Evolutionary conservation across 2,113 vertebrate species (phyloP).

Genomic region (Colaptes auratus): DNA sequence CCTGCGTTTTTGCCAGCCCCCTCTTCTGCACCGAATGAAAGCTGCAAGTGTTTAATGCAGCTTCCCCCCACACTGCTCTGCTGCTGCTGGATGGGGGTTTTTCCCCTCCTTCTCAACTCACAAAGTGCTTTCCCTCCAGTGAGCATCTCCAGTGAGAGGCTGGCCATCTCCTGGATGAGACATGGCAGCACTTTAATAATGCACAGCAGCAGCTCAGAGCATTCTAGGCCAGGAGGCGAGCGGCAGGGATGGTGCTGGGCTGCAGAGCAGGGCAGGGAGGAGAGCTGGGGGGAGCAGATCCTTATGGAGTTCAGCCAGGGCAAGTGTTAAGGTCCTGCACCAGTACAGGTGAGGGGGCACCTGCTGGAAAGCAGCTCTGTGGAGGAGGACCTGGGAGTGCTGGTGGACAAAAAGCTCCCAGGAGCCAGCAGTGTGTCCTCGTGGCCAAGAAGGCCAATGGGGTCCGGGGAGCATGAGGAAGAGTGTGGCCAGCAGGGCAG

Average conservation of each 20-base stretch:
- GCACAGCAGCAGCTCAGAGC: constrained; percentile 14
- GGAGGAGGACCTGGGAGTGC: neutral
- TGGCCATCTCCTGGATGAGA: neutral
- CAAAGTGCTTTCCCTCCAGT: neutral
- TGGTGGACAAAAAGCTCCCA: neutral
- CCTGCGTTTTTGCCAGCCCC: neutral
- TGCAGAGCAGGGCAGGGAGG: neutral
- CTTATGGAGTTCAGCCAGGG: neutral
- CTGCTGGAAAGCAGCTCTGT: neutral
- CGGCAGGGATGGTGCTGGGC: accelerated
- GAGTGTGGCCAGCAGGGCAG: neutral
- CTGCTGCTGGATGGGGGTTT: neutral
- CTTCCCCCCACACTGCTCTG: neutral
- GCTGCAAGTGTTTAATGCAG: constrained; percentile 12
- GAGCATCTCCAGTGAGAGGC: neutral
- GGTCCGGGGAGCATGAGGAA: neutral
- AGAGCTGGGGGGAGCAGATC: neutral
- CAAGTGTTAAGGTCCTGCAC: neutral
- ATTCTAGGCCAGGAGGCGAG: constrained; percentile 16
- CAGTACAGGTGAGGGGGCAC: neutral
- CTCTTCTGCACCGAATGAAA: neutral
- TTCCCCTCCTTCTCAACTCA: neutral
- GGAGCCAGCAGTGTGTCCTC: neutral
- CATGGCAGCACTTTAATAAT: constrained; percentile 53
- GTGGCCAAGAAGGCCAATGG: too few relatives aligned